These are phyloP conservation scores for Catharus bicknelli DNA, from an alignment of 2,113 vertebrate species.

Conservation along the genomic window DNA sequence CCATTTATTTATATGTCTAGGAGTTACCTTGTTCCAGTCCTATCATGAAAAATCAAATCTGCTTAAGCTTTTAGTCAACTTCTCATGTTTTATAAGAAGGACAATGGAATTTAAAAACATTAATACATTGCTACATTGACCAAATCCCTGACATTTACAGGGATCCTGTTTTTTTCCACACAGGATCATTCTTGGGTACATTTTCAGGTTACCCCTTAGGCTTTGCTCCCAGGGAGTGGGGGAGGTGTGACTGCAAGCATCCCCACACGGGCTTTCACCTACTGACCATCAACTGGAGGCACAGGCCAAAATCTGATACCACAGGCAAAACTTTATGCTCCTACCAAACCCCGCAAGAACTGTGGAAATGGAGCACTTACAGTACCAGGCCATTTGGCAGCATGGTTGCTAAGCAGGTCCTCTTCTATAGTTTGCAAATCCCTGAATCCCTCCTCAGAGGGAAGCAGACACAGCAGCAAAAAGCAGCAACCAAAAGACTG, in stretches of 20 bases:
- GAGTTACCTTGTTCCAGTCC: background rate
- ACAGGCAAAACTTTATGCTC: background rate
- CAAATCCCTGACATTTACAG: background rate
- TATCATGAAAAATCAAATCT: background rate
- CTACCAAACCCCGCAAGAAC: background rate
- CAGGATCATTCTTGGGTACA: background rate
- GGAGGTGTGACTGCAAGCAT: background rate
- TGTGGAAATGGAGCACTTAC: background rate
- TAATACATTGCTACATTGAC: background rate
- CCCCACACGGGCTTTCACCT: rapidly evolving
- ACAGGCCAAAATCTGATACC: background rate
- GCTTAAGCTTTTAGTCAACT: background rate
- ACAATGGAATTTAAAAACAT: background rate
- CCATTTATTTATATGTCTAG: background rate
- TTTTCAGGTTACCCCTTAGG: background rate
- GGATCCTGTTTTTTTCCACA: background rate
- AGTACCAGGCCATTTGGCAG: background rate
- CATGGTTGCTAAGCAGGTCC: background rate
- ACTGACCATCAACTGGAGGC: rapidly evolving
- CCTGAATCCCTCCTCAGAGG: background rate
- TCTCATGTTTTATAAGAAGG: background rate
- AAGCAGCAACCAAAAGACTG: background rate
- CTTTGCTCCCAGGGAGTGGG: background rate
- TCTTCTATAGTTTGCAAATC: background rate
- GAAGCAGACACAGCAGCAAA: background rate